Conservation (phyloP, 2,113 vertebrate genomes). For the Mobula birostris region DNA sequence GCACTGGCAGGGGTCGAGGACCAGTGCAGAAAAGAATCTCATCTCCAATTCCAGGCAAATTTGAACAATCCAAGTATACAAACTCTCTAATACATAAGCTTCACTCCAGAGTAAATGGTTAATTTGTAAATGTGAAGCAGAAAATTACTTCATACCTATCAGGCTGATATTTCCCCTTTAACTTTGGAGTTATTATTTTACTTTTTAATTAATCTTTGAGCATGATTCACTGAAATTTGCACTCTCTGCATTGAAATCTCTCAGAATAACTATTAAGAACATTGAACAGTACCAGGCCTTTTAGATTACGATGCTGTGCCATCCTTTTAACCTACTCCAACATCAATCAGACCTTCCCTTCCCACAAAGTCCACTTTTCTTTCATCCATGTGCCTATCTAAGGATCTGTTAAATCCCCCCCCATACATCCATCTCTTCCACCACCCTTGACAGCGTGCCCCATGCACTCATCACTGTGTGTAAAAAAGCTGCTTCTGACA, state of each 20-base stretch:
- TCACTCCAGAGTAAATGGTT: background rate
- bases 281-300: too few relatives aligned
- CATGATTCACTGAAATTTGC: background rate
- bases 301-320: too few relatives aligned
- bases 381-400: too few relatives aligned
- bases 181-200: background rate
- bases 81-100: background rate
- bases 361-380: too few relatives aligned
- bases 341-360: too few relatives aligned
- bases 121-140: background rate
- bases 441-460: too few relatives aligned
- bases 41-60: slow-evolving; percentile 9
- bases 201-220: background rate
- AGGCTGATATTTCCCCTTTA: background rate
- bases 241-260: background rate
- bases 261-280: background rate
- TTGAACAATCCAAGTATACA: slow-evolving; percentile 14
- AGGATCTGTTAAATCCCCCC: too few relatives aligned
- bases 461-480: too few relatives aligned
- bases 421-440: too few relatives aligned
- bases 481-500: too few relatives aligned
- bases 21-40: background rate
- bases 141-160: background rate
- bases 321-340: too few relatives aligned
- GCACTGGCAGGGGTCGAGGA: background rate